These are phyloP conservation scores for Synaphobranchus kaupii DNA, from an alignment of 2,797 vertebrate genomes.

Conservation along the genomic window DNA sequence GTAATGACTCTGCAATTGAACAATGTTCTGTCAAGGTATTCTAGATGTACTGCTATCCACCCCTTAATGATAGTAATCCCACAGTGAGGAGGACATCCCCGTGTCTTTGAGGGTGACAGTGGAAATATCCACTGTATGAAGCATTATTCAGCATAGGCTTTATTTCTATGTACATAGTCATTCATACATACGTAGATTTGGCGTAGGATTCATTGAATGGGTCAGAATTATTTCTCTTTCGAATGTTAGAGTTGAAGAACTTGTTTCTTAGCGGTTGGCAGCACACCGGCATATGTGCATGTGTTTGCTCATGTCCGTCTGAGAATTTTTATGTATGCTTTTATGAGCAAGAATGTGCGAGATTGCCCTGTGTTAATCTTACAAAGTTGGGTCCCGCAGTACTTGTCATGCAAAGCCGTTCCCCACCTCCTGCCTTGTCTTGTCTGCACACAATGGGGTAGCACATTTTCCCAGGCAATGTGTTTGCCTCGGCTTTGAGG, in stretches of 20 bases:
- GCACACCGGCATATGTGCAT: background rate
- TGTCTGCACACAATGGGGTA: slow-evolving; percentile 52
- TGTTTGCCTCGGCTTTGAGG: slow-evolving; percentile 37
- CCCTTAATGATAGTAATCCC: background rate
- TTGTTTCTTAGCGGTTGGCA: background rate
- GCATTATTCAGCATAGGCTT: background rate
- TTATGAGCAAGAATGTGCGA: slow-evolving; percentile 22
- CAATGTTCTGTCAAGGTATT: background rate
- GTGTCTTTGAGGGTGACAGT: background rate
- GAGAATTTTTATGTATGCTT: slow-evolving; percentile 38
- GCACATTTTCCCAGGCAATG: slow-evolving; percentile 54
- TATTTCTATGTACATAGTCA: background rate
- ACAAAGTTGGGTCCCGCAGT: slow-evolving; percentile 18
- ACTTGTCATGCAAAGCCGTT: slow-evolving; percentile 60
- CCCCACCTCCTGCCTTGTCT: slow-evolving; percentile 47
- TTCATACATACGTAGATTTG: background rate
- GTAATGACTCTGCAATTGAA: background rate
- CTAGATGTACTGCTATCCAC: background rate
- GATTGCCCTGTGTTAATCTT: background rate
- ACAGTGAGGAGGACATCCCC: background rate
- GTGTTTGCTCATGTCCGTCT: slow-evolving; percentile 25
- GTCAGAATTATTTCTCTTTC: background rate
- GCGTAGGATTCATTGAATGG: background rate
- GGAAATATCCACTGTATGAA: background rate
- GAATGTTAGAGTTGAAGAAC: background rate